These are phyloP conservation scores for Gobius niger DNA, from an alignment of 2,113 vertebrate species.

Conservation along the genomic window DNA sequence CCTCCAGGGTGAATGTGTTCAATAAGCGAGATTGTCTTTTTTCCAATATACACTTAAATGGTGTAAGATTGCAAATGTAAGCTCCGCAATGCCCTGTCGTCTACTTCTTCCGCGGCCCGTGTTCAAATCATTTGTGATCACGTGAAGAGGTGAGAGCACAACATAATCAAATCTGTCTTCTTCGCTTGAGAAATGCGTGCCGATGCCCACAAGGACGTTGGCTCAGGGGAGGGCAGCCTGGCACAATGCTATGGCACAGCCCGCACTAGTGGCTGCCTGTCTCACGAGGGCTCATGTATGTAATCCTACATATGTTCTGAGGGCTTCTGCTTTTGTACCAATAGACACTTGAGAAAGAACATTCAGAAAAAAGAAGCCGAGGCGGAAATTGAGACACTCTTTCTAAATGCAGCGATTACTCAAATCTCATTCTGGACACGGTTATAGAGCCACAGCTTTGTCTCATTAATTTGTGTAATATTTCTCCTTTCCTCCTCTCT, in stretches of 20 bases:
- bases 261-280: conserved; percentile 16
- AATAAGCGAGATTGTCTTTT: conserved; percentile 84
- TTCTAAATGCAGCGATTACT: conserved; percentile 17
- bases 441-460: conserved; percentile 37
- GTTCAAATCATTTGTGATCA: conserved; percentile 73
- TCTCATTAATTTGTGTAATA: conserved; percentile 54
- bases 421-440: conserved; percentile 39
- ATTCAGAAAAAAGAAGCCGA: conserved; percentile 12
- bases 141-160: conserved; percentile 71
- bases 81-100: conserved; percentile 61
- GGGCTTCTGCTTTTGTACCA: conserved; percentile 41
- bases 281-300: conserved; percentile 17
- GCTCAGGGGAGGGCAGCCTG: conserved; percentile 19
- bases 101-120: conserved; percentile 69
- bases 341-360: conserved; percentile 27
- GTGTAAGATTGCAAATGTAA: conserved; percentile 77
- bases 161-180: conserved; percentile 74
- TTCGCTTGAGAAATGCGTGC: conserved; percentile 58
- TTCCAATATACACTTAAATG: conserved; percentile 80
- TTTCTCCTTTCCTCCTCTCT: conserved; percentile 17
- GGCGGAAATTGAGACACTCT: conserved; percentile 18
- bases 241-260: conserved; percentile 1
- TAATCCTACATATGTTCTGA: conserved; percentile 40
- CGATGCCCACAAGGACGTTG: conserved; percentile 47
- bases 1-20: conserved; percentile 83